Conservation (phyloP, 2,113 vertebrate genomes). For the Erythrocercus mccallii region DNA sequence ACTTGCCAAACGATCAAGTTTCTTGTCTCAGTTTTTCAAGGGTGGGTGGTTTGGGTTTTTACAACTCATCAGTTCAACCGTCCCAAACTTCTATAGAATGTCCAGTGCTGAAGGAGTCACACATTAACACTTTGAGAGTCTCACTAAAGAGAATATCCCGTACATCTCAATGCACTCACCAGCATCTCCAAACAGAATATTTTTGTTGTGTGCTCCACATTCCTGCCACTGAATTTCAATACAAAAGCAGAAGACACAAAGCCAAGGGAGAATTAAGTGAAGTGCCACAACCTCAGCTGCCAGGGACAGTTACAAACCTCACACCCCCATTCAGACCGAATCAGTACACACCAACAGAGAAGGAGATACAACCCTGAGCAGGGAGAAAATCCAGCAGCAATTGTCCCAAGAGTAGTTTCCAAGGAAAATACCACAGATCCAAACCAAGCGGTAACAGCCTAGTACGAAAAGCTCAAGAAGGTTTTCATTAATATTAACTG, state of each 20-base stretch:
- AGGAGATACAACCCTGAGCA: background rate
- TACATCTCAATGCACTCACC: background rate
- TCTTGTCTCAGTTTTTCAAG: background rate
- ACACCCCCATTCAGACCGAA: background rate
- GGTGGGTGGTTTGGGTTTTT: background rate
- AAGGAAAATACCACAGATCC: background rate
- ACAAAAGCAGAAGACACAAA: background rate
- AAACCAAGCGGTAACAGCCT: background rate
- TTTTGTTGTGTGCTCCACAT: background rate
- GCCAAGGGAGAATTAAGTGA: background rate
- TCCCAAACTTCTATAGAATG: background rate
- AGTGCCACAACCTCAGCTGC: background rate
- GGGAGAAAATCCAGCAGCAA: background rate
- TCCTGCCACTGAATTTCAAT: background rate
- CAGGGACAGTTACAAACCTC: background rate
- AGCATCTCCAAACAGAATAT: background rate
- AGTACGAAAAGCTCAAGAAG: background rate
- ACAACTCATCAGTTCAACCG: background rate
- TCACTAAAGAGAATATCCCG: background rate
- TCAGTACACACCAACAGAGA: accelerated
- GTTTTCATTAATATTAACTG: background rate
- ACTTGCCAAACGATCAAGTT: background rate
- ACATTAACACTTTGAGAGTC: background rate
- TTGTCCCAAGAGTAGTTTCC: background rate
- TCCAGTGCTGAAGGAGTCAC: background rate